Base-by-base conservation (phyloP, 2,797 vertebrate species). In the Otus scops region DNA sequence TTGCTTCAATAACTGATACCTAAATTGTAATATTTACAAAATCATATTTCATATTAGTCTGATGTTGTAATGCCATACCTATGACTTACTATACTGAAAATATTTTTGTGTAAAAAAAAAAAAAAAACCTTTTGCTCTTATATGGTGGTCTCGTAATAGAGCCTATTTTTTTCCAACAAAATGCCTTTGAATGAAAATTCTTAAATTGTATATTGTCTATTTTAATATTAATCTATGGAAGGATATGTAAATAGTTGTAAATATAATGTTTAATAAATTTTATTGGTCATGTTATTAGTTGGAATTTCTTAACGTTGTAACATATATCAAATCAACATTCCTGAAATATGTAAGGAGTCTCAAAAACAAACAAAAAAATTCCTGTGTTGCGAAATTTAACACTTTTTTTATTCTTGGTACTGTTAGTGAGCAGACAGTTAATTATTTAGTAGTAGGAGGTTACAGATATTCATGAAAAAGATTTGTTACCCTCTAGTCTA, bases 261-360 rank as follows among this genome's bases (percentile, higher is more conserved):
- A 99, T 99, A 99, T 97, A 98, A 99, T 98, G 99, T 99, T 99
- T 99, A 99, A 99, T 99, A 99, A 99, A 99, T 99, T 99, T 99
- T 99, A 99, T 99, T 99, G 99, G 99, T 99, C 97, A 98, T 99
- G 99, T 99, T 99, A 97, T 89, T 96, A 97, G 91, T 97, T 97
- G 96, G 97, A 92, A 91, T 97, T 97, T 96, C 93, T 97, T 97
- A 93, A 90, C 95, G 81, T 89, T 77, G 84, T 97, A 91, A 96
- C 77, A 83, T 88, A 34, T 67, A 95, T 96, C 77, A 85, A 96
- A 89, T 78, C 88, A 83, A 95, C 89, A 22, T 85, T 92, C 32
- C 45, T 65, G 69, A 60, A 68, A 50, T 32, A 41, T 6, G 2
- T 57, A n/a, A 64, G 45, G 61, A 82, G 9, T 21, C 38, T 71